phyloP scores from a whole-genome alignment of 2,888 invertebrate genomes.

The Petrolisthes cinctipes region DNA sequence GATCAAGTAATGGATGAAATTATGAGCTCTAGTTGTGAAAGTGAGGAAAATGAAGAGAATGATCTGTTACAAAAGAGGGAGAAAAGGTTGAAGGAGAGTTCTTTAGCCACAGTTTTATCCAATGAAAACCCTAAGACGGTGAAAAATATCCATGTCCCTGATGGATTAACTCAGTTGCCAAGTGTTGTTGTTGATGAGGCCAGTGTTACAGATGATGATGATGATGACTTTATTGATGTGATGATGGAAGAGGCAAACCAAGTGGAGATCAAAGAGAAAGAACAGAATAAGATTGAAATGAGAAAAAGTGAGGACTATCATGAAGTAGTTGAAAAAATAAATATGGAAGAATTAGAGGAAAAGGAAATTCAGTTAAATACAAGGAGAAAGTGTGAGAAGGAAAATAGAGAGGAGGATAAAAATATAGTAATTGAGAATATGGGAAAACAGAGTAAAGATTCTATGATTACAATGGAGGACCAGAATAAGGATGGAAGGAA shows the following conservation, averaged over 20 bases:
- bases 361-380: not conserved
- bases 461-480: not conserved
- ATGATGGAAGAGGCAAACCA: not conserved
- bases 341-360: not conserved
- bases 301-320: too few relatives aligned
- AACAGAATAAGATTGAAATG: not conserved
- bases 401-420: not conserved
- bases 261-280: not conserved
- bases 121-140: too few relatives aligned
- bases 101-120: not conserved
- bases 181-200: not conserved
- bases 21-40: constrained; percentile 64
- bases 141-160: too few relatives aligned
- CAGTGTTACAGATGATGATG: not conserved
- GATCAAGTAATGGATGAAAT: constrained; percentile 35
- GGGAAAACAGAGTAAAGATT: not conserved
- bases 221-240: not conserved
- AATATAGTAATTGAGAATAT: not conserved
- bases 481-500: not conserved
- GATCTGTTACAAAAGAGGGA: not conserved
- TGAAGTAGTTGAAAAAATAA: not conserved
- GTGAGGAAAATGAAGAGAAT: constrained; percentile 51
- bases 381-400: not conserved
- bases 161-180: too few relatives aligned
- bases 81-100: not conserved